Evolutionary conservation across 2,888 invertebrate species (phyloP).

Genomic region (Biston stratarius): DNA sequence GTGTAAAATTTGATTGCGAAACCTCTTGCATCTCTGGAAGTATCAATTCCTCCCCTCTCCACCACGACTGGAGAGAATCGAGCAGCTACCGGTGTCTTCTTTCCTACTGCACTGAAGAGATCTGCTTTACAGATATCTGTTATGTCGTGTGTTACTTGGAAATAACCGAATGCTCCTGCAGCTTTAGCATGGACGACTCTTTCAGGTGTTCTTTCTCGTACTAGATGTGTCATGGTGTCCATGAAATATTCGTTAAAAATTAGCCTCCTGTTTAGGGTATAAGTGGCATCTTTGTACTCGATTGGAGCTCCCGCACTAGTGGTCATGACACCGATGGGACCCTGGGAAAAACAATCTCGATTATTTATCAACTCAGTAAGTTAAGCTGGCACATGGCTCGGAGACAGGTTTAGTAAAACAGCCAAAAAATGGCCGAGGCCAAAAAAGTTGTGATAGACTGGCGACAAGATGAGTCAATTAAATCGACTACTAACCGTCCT

Average conservation of each 20-base stretch:
- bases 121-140: constrained; percentile 91
- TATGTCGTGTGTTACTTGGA: constrained; percentile 94
- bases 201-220: constrained; percentile 96
- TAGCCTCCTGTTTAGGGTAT: constrained; percentile 92
- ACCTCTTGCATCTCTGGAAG: constrained; percentile 94
- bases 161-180: constrained; percentile 94
- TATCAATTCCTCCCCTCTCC: constrained; percentile 94
- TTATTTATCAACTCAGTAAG: too few species aligned
- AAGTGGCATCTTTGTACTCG: constrained; percentile 88
- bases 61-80: constrained; percentile 93
- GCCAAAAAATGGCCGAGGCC: too few species aligned
- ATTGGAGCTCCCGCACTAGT: constrained; percentile 92
- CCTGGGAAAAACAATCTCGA: constrained; percentile 11
- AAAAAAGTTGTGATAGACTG: too few species aligned
- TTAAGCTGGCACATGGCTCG: too few species aligned
- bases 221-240: constrained; percentile 92
- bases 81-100: constrained; percentile 91
- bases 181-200: constrained; percentile 97
- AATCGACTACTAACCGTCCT: too few species aligned
- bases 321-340: constrained; percentile 21
- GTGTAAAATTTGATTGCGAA: constrained; percentile 97
- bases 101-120: constrained; percentile 90
- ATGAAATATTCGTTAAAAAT: constrained; percentile 92
- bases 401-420: neutral
- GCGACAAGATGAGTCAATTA: too few species aligned